Percentiles rank a stretch among this genome's conserved stretches.
Evolutionary conservation across 1,140 invertebrate species (phyloP).

Genomic region (Trigoniulus corallinus): DNA sequence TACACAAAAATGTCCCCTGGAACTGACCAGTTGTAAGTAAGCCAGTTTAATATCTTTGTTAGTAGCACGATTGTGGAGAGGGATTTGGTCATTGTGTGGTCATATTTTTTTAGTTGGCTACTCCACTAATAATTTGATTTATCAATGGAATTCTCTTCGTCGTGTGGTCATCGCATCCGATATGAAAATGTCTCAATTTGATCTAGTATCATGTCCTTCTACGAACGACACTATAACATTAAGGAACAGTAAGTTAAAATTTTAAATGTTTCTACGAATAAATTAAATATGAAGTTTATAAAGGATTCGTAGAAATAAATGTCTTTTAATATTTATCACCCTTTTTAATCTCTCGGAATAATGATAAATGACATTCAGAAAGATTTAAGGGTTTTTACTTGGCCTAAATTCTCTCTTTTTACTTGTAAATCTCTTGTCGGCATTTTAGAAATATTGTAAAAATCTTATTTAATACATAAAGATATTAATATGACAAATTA

Average conservation of each 20-base stretch:
- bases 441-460: too few species aligned
- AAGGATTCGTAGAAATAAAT: too few species aligned
- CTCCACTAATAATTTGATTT: constrained; percentile 68
- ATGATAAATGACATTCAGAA: not conserved
- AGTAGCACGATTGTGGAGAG: constrained; percentile 7
- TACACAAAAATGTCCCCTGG: constrained; percentile 71
- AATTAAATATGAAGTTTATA: not conserved
- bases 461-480: too few species aligned
- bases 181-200: constrained; percentile 81
- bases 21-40: constrained; percentile 85
- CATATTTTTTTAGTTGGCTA: constrained; percentile 60
- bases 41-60: not conserved
- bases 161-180: constrained; percentile 72
- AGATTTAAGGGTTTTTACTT: too few species aligned
- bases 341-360: not conserved
- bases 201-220: constrained; percentile 67
- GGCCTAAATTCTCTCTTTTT: too few species aligned
- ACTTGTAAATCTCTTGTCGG: too few species aligned
- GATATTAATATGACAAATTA: too few species aligned
- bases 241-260: constrained; percentile 25
- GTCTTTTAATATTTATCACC: not conserved
- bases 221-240: constrained; percentile 46
- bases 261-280: not conserved
- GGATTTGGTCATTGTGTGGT: too few species aligned
- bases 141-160: constrained; percentile 67